Percentiles rank a stretch among this genome's conserved stretches.
Evolutionary conservation across 2,113 vertebrate species (phyloP).

Genomic region (Onychorhynchus coronatus): DNA sequence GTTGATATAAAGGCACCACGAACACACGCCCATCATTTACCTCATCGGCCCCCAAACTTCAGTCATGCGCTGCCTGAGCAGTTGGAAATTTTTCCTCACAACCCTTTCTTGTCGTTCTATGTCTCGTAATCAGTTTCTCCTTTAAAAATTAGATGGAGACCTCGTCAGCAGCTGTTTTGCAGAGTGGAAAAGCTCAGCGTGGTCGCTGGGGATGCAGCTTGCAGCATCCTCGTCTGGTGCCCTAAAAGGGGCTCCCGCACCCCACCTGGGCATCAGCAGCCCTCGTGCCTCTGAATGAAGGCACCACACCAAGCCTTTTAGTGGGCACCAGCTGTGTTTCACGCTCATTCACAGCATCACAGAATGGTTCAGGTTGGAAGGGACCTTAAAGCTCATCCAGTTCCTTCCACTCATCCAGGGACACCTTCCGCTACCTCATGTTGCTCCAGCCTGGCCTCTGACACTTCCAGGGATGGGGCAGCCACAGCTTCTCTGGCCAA

Average conservation of each 20-base stretch:
- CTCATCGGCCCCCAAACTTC: not conserved
- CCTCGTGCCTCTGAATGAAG: not conserved
- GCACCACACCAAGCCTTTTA: not conserved
- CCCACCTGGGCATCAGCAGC: not conserved
- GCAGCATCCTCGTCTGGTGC: not conserved
- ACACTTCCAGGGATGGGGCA: not conserved
- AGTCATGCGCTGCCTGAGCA: not conserved
- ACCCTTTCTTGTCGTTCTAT: fast-evolving
- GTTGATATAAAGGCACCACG: not conserved
- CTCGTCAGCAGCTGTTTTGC: not conserved
- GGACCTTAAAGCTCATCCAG: not conserved
- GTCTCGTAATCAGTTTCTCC: not conserved
- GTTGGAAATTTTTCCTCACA: not conserved
- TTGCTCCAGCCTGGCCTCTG: not conserved
- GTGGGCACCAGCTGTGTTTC: not conserved
- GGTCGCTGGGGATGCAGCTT: not conserved
- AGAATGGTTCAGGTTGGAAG: not conserved
- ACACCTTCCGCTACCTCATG: not conserved
- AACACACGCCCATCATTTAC: not conserved
- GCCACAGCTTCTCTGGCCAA: not conserved
- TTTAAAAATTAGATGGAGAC: not conserved
- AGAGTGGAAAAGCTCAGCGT: not conserved
- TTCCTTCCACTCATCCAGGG: not conserved
- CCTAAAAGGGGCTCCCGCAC: not conserved
- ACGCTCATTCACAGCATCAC: not conserved